Evolutionary conservation across 1,140 invertebrate genomes (phyloP).

Genomic region (Mya arenaria): DNA sequence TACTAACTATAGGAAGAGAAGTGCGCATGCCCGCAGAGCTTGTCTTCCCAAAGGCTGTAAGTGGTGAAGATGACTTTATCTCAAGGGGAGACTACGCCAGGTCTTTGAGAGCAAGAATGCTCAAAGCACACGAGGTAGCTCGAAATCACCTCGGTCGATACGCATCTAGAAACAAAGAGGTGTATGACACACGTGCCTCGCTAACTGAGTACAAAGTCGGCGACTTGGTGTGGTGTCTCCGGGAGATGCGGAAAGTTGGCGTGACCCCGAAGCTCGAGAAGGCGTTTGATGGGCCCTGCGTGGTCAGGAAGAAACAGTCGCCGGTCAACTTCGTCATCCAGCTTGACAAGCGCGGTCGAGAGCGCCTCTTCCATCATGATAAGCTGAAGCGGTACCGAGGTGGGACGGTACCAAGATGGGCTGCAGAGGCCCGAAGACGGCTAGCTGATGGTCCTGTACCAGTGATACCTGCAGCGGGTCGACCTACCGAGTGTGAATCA

Average conservation of each 20-base stretch:
- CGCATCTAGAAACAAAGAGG: not conserved
- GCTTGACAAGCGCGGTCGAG: not conserved
- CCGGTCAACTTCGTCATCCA: not conserved
- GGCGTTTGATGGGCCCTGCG: not conserved
- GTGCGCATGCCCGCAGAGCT: too few species aligned
- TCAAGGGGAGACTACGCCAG: too few species aligned
- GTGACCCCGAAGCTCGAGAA: not conserved
- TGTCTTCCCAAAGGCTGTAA: too few species aligned
- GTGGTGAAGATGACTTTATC: too few species aligned
- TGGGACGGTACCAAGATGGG: not conserved
- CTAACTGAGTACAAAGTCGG: not conserved
- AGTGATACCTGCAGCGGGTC: too few species aligned
- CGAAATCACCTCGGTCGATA: not conserved
- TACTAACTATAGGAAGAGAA: not conserved
- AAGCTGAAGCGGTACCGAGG: not conserved
- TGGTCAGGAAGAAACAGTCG: not conserved
- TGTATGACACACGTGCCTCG: not conserved
- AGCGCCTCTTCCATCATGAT: not conserved
- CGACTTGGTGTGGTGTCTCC: not conserved
- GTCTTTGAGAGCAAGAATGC: too few species aligned
- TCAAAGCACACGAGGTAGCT: conserved; percentile 12
- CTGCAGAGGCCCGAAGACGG: too few species aligned
- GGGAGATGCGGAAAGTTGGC: not conserved
- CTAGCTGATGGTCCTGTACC: too few species aligned
- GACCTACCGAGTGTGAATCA: too few species aligned